Base-by-base conservation (phyloP, 2,888 invertebrate genomes). In the Pterostichus madidus region DNA sequence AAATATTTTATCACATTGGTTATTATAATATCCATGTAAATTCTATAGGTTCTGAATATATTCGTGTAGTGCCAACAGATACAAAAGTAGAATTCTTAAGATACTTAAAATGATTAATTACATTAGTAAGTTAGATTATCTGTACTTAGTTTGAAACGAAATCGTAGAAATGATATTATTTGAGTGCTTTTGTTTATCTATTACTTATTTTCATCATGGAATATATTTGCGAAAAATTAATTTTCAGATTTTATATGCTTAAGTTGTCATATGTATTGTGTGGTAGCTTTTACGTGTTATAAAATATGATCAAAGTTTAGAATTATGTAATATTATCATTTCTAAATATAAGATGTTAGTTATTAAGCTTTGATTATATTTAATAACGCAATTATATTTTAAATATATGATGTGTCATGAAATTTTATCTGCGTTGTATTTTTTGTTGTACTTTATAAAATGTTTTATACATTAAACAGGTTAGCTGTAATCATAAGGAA, bases 391-490 rank as follows among this genome's bases (percentile, higher is more conserved):
- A 64, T 56, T 71, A 80, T 80, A 80, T 80, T 71, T 80, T 80
- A 80, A 71, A 73, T 73, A 80, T 80, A 53, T 80, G 80, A 80
- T 80, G 71, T 80, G 80, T 80, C 80, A 80, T 80, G 52, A 73
- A 80, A 80, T 80, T 80, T 80, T 80, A 80, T 80, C 71, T 39
- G 80, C 80, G 80, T 80, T 80, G 80, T 80, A 80, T 80, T 80
- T 80, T 80, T 80, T 80, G 80, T 80, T 80, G 80, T 80, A 80
- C 80, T 80, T 80, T 80, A 80, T 80, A 80, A 80, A 80, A 80
- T 80, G 80, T 80, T 80, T 80, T 80, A 80, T 80, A 80, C 80
- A 80, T 80, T 80, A 80, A 80, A 80, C 52, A 68, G 80, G 80
- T 24, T 80, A 80, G 73, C 44, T 80, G 80, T 80, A 80, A 71